phyloP scores from a whole-genome alignment of 2,797 vertebrate species.

The Parotocinclus haroldoi region DNA sequence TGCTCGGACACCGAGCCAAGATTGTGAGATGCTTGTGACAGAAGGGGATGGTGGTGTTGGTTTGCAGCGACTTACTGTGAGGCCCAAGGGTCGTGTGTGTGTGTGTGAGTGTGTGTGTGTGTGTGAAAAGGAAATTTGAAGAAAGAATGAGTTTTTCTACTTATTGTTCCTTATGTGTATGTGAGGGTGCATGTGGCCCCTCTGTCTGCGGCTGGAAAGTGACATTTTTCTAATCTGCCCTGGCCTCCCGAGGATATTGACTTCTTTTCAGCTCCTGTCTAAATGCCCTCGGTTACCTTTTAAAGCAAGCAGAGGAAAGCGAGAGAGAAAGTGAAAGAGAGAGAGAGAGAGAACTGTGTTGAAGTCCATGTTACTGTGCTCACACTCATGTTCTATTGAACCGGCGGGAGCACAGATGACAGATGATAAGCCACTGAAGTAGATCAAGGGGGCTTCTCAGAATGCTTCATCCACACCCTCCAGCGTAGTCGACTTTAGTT shows the following conservation, averaged over 20 bases:
- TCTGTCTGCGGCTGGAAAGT: constrained; percentile 48
- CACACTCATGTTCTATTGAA: constrained; percentile 20
- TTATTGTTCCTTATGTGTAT: constrained; percentile 24
- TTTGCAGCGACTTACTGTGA: constrained; percentile 31
- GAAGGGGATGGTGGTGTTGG: constrained; percentile 22
- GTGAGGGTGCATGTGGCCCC: constrained; percentile 27
- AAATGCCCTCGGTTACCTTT: constrained; percentile 45
- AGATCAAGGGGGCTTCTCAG: constrained; percentile 7
- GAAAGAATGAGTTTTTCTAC: constrained; percentile 23
- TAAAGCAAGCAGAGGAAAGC: constrained; percentile 29
- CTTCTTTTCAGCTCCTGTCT: constrained; percentile 50
- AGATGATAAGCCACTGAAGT: constrained; percentile 24
- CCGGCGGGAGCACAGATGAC: constrained; percentile 23
- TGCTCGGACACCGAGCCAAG: constrained; percentile 30
- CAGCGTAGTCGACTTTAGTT: too few relatives aligned
- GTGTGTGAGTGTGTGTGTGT: constrained; percentile 30
- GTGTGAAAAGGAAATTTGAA: constrained; percentile 16
- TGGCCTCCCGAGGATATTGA: constrained; percentile 56
- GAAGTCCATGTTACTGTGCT: constrained; percentile 47
- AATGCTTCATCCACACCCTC: too few relatives aligned
- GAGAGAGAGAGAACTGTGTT: constrained; percentile 2
- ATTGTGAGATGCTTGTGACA: constrained; percentile 50
- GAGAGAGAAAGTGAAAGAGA: neutral
- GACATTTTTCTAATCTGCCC: constrained; percentile 61
- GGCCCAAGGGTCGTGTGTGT: constrained; percentile 27